Conservation (phyloP, 2,113 vertebrate genomes). For the Silurus glanis region DNA sequence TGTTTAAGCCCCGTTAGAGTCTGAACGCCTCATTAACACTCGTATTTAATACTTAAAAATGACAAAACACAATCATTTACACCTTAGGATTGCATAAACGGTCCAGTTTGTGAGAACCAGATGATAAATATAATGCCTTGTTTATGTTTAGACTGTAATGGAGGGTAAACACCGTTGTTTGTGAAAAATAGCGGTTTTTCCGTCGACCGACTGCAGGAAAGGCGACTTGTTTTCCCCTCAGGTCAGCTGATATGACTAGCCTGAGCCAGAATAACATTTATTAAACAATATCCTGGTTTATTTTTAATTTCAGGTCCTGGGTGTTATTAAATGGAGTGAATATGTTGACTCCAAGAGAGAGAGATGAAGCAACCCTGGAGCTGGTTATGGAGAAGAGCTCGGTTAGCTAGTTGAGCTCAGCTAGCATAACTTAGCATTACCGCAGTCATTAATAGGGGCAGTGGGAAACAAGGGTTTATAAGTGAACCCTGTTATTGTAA, state of each 20-base stretch:
- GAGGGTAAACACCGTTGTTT: not conserved
- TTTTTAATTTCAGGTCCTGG: too few relatives aligned
- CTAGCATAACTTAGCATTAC: not conserved
- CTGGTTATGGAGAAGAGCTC: not conserved
- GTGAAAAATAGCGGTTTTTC: constrained; percentile 20
- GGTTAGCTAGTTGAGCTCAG: constrained; percentile 2
- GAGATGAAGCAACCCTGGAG: not conserved
- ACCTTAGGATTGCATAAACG: not conserved
- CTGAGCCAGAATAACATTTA: too few relatives aligned
- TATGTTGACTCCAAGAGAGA: not conserved
- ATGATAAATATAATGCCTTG: not conserved
- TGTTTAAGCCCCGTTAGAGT: not conserved
- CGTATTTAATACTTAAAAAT: not conserved
- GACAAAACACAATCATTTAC: not conserved
- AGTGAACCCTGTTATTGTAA: not conserved
- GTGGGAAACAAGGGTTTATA: not conserved
- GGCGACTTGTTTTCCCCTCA: not conserved
- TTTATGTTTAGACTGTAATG: not conserved
- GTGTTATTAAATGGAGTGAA: not conserved
- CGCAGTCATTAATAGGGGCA: not conserved
- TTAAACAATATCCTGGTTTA: not conserved
- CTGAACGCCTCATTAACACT: not conserved
- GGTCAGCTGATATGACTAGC: constrained; percentile 22
- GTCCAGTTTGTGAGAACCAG: not conserved
- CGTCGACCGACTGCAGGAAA: not conserved